Conservation (phyloP, 1,140 invertebrate species). For the Micrasema minimum region DNA sequence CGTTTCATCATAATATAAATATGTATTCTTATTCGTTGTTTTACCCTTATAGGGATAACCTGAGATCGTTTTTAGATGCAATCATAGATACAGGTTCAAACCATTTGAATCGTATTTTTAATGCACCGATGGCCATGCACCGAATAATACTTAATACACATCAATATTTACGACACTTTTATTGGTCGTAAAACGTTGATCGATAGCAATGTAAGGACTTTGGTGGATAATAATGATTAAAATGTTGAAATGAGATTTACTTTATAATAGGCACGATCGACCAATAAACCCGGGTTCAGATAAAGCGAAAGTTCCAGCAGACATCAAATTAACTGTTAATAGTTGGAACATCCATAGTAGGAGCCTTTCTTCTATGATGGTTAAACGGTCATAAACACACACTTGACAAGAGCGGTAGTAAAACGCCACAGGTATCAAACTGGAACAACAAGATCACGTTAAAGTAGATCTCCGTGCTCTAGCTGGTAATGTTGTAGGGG, state of each 20-base stretch:
- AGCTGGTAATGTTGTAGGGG: background rate
- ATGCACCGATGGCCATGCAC: background rate
- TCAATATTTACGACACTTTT: no score
- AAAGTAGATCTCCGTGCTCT: background rate
- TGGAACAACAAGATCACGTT: slow-evolving; percentile 24
- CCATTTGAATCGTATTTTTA: slow-evolving; percentile 6
- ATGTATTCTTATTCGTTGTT: background rate
- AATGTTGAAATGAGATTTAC: no score
- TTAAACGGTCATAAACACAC: slow-evolving; percentile 19
- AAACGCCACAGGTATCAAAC: slow-evolving; percentile 7
- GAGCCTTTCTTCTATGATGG: slow-evolving; percentile 2
- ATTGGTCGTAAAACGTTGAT: no score
- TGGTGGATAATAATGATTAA: no score
- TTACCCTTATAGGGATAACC: background rate
- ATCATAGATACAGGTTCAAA: slow-evolving; percentile 1
- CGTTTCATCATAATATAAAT: background rate
- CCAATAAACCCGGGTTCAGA: slow-evolving; percentile 2
- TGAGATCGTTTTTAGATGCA: background rate
- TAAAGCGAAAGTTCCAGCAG: background rate
- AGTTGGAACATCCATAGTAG: background rate
- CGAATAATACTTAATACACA: no score
- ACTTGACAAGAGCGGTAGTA: slow-evolving; percentile 24
- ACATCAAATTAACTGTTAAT: background rate
- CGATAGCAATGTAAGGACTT: no score
- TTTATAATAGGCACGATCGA: no score